Conservation (phyloP, 2,797 vertebrate species). For the Macropus fuliginosus region DNA sequence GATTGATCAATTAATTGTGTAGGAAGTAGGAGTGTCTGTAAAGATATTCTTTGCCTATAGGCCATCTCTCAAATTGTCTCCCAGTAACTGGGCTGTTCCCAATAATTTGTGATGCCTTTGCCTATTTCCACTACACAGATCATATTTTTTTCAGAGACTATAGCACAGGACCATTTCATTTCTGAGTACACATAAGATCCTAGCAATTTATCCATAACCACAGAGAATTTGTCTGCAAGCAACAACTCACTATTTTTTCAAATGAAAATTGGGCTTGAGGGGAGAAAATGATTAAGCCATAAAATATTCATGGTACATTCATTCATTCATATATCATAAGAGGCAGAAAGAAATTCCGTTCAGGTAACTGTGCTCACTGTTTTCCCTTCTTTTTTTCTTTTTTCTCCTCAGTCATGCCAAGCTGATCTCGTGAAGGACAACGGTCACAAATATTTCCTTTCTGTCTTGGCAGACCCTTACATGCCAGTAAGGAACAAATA, state of each 20-base stretch:
- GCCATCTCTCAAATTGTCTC: neutral
- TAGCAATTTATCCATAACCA: neutral
- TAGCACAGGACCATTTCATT: neutral
- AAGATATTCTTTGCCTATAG: neutral
- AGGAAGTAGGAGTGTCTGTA: neutral
- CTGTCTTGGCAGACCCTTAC: slow-evolving; percentile 95
- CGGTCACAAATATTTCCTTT: slow-evolving; percentile 99
- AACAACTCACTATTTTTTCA: neutral
- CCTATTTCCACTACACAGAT: neutral
- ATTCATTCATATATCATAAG: accelerated
- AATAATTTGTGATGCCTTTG: neutral
- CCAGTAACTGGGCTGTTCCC: neutral
- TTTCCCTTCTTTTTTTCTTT: slow-evolving; percentile 42
- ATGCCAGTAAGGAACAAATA: slow-evolving; percentile 93
- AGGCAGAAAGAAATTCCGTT: neutral
- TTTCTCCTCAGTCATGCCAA: slow-evolving; percentile 92
- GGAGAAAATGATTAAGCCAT: neutral
- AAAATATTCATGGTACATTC: neutral
- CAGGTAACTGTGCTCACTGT: slow-evolving; percentile 36
- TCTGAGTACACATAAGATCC: neutral
- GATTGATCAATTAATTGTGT: neutral
- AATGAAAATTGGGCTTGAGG: neutral
- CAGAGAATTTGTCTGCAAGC: neutral
- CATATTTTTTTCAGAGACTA: neutral
- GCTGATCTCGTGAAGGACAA: slow-evolving; percentile 99